Conservation (phyloP, 2,797 vertebrate species). For the Alectoris magna region DNA sequence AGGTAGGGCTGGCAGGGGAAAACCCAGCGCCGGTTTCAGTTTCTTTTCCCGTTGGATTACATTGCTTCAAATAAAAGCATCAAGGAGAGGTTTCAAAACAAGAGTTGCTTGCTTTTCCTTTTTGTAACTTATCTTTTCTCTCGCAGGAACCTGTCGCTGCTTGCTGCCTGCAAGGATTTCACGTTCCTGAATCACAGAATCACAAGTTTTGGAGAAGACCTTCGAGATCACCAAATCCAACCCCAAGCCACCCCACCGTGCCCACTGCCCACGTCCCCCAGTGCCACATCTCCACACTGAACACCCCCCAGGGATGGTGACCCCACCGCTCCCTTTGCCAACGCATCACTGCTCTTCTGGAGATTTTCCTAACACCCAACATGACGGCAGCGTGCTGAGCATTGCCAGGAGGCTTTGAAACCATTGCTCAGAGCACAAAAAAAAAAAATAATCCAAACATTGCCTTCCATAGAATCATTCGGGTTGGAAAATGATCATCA, state of each 20-base stretch:
- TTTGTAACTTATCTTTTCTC: background rate
- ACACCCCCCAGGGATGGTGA: no score
- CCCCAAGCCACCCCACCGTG: no score
- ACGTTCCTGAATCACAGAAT: background rate
- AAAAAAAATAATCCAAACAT: background rate
- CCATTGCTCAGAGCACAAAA: background rate
- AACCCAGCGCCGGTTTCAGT: background rate
- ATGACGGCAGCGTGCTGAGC: background rate
- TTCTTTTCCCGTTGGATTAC: background rate
- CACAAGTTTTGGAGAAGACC: no score
- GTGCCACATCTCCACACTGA: no score
- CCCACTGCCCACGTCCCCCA: no score
- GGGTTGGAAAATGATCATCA: no score
- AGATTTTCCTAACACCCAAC: no score
- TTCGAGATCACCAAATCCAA: no score
- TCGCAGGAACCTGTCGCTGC: background rate
- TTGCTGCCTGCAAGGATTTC: conserved; percentile 8
- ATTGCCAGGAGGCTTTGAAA: background rate
- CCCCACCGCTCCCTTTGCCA: background rate
- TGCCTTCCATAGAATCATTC: background rate
- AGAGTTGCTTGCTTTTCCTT: background rate
- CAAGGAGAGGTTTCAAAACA: background rate
- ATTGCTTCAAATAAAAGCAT: background rate
- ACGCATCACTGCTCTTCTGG: no score
- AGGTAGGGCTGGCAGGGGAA: background rate